Conservation (phyloP, 2,888 invertebrate genomes). For the Gortyna flavago region DNA sequence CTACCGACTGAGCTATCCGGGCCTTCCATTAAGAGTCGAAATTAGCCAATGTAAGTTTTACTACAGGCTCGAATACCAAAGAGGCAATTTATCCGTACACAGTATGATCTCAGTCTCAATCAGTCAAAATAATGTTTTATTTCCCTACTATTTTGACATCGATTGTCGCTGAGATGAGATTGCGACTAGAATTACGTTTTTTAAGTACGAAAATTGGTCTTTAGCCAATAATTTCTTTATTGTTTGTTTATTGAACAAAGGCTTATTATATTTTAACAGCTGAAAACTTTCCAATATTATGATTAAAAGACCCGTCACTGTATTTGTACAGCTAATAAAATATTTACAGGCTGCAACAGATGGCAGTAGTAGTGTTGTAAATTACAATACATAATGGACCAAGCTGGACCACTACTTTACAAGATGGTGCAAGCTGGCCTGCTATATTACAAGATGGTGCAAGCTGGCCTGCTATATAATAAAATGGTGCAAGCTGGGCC, state of each 20-base stretch:
- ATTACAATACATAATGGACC: not conserved
- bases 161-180: too few relatives aligned
- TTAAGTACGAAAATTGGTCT: too few relatives aligned
- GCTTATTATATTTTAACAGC: not conserved
- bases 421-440: not conserved
- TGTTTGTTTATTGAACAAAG: not conserved
- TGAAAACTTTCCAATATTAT: not conserved
- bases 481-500: not conserved
- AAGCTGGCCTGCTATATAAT: not conserved
- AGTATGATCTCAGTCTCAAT: too few relatives aligned
- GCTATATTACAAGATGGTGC: fast-evolving
- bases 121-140: too few relatives aligned
- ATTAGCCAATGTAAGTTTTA: constrained; percentile 2
- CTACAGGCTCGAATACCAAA: not conserved
- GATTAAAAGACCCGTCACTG: not conserved
- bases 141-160: too few relatives aligned
- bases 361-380: not conserved
- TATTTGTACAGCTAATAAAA: not conserved
- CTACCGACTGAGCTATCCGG: constrained; percentile 92
- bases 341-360: not conserved
- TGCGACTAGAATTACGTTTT: too few relatives aligned
- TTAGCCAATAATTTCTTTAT: not conserved
- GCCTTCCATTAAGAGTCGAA: fast-evolving
- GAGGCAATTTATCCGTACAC: too few relatives aligned
- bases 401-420: not conserved